Base-by-base conservation (phyloP, 2,888 invertebrate genomes). In the Microctonus aethiopoides region DNA sequence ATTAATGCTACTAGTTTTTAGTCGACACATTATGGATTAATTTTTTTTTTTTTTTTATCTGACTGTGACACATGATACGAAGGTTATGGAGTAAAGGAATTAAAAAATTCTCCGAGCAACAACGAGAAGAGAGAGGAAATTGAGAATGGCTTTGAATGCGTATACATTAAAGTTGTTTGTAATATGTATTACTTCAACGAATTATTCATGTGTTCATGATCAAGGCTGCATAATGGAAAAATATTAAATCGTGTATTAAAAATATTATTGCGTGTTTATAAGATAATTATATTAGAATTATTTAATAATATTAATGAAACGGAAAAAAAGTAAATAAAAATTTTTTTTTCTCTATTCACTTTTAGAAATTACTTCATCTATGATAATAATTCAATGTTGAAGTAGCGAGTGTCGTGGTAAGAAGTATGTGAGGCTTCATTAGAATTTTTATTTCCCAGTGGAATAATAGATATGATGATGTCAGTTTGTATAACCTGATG, bases 1-100 rank as follows among this genome's bases (percentile, higher is more conserved):
- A 62, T 62, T 26, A 26, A 62, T 62, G 62, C 62, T 62, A 62
- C 62, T 63, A 20, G 39, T 61, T 61, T 61, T 39, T 61, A 29
- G 11, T 26, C 29, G 29, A n/a, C n/a, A 34, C 16, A 32, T 29
- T 9, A 34, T 29, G 57, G 5, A 46, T 46, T n/a, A 16, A 2
- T n/a, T 16, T 46, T 46, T 59, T 16, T 46, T 46, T 59, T 16
- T 41, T 63, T 63, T n/a, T 22, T 29, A 16, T 7, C 10, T 51
- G 29, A 63, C 51, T 16, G 29, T 22, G 13, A n/a, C n/a, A 26
- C n/a, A 20, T n/a, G 16, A 26, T 1, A 13, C 46, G n/a, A 29
- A 51, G 62, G 39, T 51, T 63, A 24, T 36, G 16, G 51, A 63
- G 29, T 16, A 13, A 16, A 10, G 26, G 32, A 63, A 46, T n/a